Conservation (phyloP, 1,140 invertebrate genomes). For the Philaenus spumarius region DNA sequence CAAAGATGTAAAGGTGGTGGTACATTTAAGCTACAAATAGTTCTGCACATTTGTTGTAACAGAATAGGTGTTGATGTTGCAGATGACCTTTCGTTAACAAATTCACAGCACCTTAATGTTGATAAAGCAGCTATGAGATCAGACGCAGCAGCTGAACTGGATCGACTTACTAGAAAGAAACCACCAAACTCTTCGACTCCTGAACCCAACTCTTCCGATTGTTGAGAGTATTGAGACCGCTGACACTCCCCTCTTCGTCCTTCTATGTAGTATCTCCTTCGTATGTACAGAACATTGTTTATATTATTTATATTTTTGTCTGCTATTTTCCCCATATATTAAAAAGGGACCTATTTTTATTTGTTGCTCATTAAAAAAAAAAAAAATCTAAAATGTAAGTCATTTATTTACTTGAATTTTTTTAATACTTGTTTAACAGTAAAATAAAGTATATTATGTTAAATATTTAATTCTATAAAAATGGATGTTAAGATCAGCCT, state of each 20-base stretch:
- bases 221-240: not conserved
- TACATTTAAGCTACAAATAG: too few relatives aligned
- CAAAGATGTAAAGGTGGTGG: not conserved
- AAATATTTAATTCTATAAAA: too few relatives aligned
- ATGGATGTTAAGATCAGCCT: too few relatives aligned
- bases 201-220: slow-evolving; percentile 2
- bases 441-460: too few relatives aligned
- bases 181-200: slow-evolving; percentile 5
- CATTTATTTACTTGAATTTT: too few relatives aligned
- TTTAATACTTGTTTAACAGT: too few relatives aligned
- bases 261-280: not conserved
- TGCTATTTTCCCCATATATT: too few relatives aligned
- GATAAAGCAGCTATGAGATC: slow-evolving; percentile 67
- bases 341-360: too few relatives aligned
- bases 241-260: not conserved
- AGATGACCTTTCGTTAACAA: slow-evolving; percentile 28
- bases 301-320: too few relatives aligned
- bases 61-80: not conserved
- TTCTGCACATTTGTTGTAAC: not conserved
- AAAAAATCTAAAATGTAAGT: too few relatives aligned
- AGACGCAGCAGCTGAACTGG: slow-evolving; percentile 87
- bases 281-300: not conserved
- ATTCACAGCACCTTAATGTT: slow-evolving; percentile 29
- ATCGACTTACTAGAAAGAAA: slow-evolving; percentile 72
- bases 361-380: too few relatives aligned